Evolutionary conservation across 2,888 invertebrate genomes (phyloP).

Genomic region (Oscheius sp.): DNA sequence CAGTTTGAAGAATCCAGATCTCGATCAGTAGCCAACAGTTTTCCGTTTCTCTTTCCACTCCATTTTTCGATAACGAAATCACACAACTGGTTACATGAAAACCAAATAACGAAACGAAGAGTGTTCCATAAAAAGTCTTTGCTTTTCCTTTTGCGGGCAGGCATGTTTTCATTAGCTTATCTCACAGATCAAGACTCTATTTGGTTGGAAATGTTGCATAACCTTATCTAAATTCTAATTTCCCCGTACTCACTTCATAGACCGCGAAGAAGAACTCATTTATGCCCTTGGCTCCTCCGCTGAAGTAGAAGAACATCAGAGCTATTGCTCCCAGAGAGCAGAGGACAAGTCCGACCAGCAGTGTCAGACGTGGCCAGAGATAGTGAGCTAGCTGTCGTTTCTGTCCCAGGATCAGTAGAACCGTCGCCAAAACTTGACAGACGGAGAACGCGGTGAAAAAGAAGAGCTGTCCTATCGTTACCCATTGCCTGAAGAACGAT

Average conservation of each 20-base stretch:
- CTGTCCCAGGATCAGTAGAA: slow-evolving; percentile 54
- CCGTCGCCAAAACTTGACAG: slow-evolving; percentile 42
- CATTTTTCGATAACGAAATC: too few relatives aligned
- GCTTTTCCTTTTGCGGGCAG: too few relatives aligned
- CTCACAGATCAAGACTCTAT: too few relatives aligned
- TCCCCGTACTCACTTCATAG: slow-evolving; percentile 48
- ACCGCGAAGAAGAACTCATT: slow-evolving; percentile 56
- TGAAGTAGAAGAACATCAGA: slow-evolving; percentile 58
- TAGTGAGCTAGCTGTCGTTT: slow-evolving; percentile 51
- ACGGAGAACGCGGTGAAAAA: slow-evolving; percentile 54
- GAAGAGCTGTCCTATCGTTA: slow-evolving; percentile 40
- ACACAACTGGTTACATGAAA: too few relatives aligned
- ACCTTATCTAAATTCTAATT: too few relatives aligned
- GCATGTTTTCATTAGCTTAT: too few relatives aligned
- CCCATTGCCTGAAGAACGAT: slow-evolving; percentile 46
- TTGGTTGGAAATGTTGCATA: too few relatives aligned
- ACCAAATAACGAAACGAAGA: too few relatives aligned
- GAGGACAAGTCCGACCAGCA: slow-evolving; percentile 53
- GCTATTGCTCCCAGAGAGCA: slow-evolving; percentile 47
- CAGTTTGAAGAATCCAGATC: too few relatives aligned
- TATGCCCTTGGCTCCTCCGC: slow-evolving; percentile 52
- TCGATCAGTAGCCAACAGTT: too few relatives aligned
- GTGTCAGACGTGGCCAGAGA: slow-evolving; percentile 51
- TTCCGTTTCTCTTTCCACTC: too few relatives aligned
- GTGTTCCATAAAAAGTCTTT: too few relatives aligned